phyloP scores from a whole-genome alignment of 1,140 invertebrate species.

The Trichogramma pretiosum region DNA sequence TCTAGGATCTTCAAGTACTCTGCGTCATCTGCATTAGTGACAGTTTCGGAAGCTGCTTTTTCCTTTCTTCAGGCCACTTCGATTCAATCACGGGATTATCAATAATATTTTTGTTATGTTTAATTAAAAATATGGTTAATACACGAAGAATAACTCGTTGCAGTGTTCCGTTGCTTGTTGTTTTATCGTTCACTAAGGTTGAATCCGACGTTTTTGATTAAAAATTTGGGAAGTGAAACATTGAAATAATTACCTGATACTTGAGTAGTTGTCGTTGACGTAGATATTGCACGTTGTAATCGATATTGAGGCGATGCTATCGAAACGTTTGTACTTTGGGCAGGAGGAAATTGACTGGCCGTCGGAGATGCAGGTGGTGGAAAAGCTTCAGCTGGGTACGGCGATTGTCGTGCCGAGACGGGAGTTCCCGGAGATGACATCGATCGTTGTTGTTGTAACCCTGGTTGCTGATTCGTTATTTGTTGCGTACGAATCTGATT shows the following conservation, averaged over 20 bases:
- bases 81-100: too few relatives aligned
- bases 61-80: too few relatives aligned
- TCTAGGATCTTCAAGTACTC: slow-evolving; percentile 32
- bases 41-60: too few relatives aligned
- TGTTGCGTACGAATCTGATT: slow-evolving; percentile 35
- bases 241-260: slow-evolving; percentile 57
- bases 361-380: slow-evolving; percentile 44
- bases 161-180: too few relatives aligned
- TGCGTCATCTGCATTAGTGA: too few relatives aligned
- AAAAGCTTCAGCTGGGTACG: slow-evolving; percentile 49
- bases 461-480: slow-evolving; percentile 21
- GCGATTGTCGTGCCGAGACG: slow-evolving; percentile 48
- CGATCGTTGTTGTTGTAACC: slow-evolving; percentile 38
- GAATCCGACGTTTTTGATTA: too few relatives aligned
- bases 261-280: slow-evolving; percentile 57
- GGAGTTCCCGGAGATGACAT: slow-evolving; percentile 48
- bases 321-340: slow-evolving; percentile 46
- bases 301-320: slow-evolving; percentile 50
- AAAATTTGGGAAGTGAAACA: too few relatives aligned
- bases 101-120: too few relatives aligned
- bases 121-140: too few relatives aligned
- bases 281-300: slow-evolving; percentile 55
- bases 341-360: slow-evolving; percentile 44
- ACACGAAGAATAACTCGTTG: too few relatives aligned
- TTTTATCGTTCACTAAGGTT: too few relatives aligned